Conservation (phyloP, 2,888 invertebrate genomes). For the Coenonympha arcania region DNA sequence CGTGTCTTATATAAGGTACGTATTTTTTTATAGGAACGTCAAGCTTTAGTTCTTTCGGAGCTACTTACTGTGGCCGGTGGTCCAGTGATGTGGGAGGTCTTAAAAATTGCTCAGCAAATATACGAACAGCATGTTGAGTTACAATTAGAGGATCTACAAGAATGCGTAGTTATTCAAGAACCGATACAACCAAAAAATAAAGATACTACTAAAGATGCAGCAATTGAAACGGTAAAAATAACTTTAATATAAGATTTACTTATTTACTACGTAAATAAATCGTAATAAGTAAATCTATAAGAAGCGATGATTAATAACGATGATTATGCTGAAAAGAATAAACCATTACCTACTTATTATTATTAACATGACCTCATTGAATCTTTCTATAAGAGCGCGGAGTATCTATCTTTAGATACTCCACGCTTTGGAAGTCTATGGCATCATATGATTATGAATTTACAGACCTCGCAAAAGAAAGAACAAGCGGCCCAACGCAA, state of each 20-base stretch:
- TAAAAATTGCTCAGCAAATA: slow-evolving; percentile 38
- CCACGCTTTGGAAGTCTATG: no score
- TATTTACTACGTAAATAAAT: no score
- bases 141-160: slow-evolving; percentile 41
- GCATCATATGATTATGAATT: no score
- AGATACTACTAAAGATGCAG: no score
- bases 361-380: no score
- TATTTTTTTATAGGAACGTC: slow-evolving; percentile 44
- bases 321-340: no score
- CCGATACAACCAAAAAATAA: slow-evolving; percentile 26
- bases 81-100: slow-evolving; percentile 54
- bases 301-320: no score
- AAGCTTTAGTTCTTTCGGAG: slow-evolving; percentile 52
- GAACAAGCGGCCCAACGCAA: slow-evolving; percentile 23
- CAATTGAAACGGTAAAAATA: slow-evolving; percentile 22
- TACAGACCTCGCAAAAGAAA: slow-evolving; percentile 32
- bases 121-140: slow-evolving; percentile 44
- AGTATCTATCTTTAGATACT: no score
- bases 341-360: no score
- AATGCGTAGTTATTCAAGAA: slow-evolving; percentile 42
- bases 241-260: no score
- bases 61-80: slow-evolving; percentile 54
- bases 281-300: no score
- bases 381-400: no score
- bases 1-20: not conserved